These are phyloP conservation scores for Aproaerema taeniolella DNA, from an alignment of 2,888 invertebrate species.

Conservation along the genomic window DNA sequence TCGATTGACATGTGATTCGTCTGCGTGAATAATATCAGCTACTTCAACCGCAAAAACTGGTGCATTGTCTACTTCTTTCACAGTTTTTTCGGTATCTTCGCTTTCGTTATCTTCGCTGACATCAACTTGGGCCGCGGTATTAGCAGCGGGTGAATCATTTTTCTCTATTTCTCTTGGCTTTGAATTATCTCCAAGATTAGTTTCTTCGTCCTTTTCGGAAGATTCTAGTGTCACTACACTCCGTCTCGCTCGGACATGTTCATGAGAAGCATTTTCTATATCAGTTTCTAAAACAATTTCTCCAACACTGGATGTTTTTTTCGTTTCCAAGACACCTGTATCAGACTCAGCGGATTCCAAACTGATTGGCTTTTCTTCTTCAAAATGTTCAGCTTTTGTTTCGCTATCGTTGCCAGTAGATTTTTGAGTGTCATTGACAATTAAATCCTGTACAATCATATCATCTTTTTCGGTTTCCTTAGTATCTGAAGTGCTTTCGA, in stretches of 20 bases:
- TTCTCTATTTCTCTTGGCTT: too few relatives aligned
- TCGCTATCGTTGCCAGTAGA: too few relatives aligned
- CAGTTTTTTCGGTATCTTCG: too few relatives aligned
- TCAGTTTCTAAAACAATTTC: neutral
- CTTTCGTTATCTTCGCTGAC: too few relatives aligned
- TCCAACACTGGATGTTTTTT: neutral
- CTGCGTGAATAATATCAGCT: too few relatives aligned
- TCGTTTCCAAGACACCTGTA: neutral
- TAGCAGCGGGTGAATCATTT: too few relatives aligned
- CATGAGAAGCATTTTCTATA: neutral
- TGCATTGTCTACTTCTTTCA: too few relatives aligned
- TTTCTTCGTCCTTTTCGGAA: neutral
- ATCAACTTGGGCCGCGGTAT: too few relatives aligned
- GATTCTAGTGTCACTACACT: neutral
- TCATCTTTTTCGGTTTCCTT: neutral
- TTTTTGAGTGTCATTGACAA: neutral
- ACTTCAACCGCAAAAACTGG: too few relatives aligned
- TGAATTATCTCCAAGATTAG: too few relatives aligned
- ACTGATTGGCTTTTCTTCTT: neutral
- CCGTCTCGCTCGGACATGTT: neutral
- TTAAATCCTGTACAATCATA: neutral
- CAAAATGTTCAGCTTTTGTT: too few relatives aligned
- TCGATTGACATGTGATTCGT: too few relatives aligned
- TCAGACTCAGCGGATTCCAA: neutral
- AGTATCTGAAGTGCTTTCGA: slow-evolving; percentile 8